These are phyloP conservation scores for Plumapathes pennacea DNA, from an alignment of 92 coral and sea anemone genomes.

Conservation along the genomic window DNA sequence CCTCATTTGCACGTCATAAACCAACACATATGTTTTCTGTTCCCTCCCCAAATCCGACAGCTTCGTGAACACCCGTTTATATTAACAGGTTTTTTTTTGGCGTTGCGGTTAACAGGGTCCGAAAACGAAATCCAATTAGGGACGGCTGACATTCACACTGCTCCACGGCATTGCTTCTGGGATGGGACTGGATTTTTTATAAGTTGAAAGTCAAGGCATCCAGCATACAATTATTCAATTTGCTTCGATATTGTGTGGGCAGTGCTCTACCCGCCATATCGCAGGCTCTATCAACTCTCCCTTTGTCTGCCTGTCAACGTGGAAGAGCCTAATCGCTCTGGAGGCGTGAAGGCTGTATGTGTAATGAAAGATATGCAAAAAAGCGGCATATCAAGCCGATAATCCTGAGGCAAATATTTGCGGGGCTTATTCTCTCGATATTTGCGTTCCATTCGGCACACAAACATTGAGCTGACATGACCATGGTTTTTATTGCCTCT, in stretches of 20 bases:
- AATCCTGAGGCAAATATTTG: conserved; percentile 87
- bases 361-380: conserved; percentile 87
- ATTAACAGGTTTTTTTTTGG: conserved; percentile 37
- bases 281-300: conserved; percentile 29
- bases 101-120: not conserved
- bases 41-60: conserved; percentile 76
- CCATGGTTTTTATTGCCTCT: too few species aligned
- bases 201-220: conserved; percentile 3
- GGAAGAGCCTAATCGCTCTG: conserved; percentile 59
- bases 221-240: conserved; percentile 65
- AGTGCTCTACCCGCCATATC: conserved; percentile 28
- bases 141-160: conserved; percentile 9
- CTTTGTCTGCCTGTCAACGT: conserved; percentile 80
- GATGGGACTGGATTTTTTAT: too few species aligned
- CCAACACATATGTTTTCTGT: conserved; percentile 62
- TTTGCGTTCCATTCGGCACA: conserved; percentile 54
- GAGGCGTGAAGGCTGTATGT: conserved; percentile 77
- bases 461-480: too few species aligned
- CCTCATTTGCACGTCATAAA: conserved; percentile 79
- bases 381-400: conserved; percentile 62
- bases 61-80: conserved; percentile 3
- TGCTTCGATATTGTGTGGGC: conserved; percentile 45
- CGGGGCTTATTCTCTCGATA: conserved; percentile 47
- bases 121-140: not conserved
- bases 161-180: too few species aligned